Evolutionary conservation across 2,797 vertebrate genomes (phyloP).

Genomic region (Artibeus jamaicensis): DNA sequence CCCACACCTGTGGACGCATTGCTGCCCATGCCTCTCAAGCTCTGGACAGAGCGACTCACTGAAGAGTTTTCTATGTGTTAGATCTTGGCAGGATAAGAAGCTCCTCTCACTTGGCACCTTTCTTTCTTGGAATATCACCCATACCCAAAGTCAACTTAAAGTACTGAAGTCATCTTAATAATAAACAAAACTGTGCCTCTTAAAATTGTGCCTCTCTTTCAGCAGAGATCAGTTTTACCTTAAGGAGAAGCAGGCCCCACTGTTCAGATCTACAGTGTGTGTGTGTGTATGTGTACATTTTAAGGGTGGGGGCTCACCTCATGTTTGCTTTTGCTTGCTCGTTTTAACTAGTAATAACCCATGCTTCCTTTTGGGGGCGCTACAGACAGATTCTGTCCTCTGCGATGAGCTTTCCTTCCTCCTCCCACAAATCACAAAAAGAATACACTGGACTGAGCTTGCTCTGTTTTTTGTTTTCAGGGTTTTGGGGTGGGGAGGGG

Average conservation of each 20-base stretch:
- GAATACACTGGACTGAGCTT: not conserved
- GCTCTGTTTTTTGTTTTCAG: not conserved
- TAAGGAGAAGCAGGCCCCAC: not conserved
- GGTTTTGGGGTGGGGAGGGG: not conserved
- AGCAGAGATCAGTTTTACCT: not conserved
- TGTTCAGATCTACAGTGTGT: not conserved
- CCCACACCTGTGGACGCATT: not conserved
- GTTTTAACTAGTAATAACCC: not conserved
- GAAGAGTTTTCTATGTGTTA: not conserved
- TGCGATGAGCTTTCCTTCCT: not conserved
- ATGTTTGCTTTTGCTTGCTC: not conserved
- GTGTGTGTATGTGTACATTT: not conserved
- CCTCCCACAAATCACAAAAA: not conserved
- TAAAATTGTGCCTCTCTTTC: not conserved
- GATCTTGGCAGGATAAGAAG: not conserved
- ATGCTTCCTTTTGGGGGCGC: slow-evolving; percentile 3
- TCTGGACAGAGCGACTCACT: not conserved
- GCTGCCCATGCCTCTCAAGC: not conserved
- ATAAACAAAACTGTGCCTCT: not conserved
- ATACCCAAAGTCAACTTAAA: not conserved
- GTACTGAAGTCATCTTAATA: not conserved
- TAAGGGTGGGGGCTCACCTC: not conserved
- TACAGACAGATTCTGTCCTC: not conserved
- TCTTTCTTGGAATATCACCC: not conserved
- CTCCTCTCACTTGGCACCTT: not conserved